A percentile compares a stretch with the other conserved stretches of the same genome.
Evolutionary conservation across 2,797 vertebrate genomes (phyloP).

Genomic region (Peromyscus aztecus): DNA sequence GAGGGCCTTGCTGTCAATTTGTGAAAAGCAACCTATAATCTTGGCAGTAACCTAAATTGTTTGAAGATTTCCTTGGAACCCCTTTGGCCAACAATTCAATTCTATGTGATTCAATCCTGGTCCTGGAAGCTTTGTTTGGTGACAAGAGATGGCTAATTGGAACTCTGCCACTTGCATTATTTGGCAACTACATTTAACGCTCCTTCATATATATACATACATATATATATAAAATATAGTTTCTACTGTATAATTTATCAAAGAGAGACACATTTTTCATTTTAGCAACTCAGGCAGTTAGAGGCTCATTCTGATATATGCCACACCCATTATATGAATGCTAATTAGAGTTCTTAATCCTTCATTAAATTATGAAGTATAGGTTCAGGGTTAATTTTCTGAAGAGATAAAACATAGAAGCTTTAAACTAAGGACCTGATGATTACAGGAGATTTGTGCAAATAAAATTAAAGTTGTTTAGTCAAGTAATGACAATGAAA

Average conservation of each 20-base stretch:
- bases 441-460: neutral
- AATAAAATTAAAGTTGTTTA: neutral
- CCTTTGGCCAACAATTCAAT: neutral
- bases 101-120: neutral
- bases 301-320: neutral
- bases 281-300: neutral
- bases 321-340: neutral
- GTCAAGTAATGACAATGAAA: neutral
- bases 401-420: neutral
- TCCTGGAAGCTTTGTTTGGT: neutral
- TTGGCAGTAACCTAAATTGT: neutral
- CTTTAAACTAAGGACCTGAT: neutral
- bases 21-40: neutral
- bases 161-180: no score
- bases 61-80: neutral
- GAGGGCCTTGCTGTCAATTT: neutral
- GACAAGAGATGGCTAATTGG: neutral
- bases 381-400: neutral
- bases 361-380: neutral
- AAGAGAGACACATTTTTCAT: neutral
- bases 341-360: neutral
- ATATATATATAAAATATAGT: neutral
- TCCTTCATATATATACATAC: neutral
- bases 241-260: constrained; percentile 20
- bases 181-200: no score